A percentile compares a stretch with the other conserved stretches of the same genome.
phyloP scores from a whole-genome alignment of 2,113 vertebrate genomes.

The Boulengeromyrus knoepffleri region DNA sequence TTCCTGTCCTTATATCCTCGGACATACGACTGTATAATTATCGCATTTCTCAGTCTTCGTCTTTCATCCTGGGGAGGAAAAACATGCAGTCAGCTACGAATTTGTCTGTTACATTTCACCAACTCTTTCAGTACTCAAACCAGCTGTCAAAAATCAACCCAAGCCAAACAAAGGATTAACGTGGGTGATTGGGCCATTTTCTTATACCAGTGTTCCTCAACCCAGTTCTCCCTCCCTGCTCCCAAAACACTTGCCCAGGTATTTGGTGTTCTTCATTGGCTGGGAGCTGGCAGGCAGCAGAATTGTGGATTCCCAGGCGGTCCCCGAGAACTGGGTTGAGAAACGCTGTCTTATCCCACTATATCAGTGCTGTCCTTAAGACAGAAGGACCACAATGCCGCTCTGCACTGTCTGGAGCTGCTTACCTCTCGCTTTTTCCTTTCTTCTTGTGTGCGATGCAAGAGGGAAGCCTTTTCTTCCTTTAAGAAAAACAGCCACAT shows the following conservation, averaged over 20 bases:
- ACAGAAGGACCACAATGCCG: background rate
- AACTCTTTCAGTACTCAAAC: background rate
- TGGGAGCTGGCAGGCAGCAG: background rate
- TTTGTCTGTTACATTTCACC: background rate
- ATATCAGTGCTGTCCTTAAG: background rate
- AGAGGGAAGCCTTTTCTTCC: conserved; percentile 94
- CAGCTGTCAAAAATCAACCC: background rate
- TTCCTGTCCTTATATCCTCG: conserved; percentile 89
- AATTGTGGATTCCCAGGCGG: background rate
- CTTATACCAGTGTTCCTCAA: background rate
- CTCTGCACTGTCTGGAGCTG: background rate
- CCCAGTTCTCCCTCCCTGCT: background rate
- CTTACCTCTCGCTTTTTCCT: conserved; percentile 89
- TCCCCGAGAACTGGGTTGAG: background rate
- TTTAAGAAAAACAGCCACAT: conserved; percentile 42
- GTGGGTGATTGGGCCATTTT: background rate
- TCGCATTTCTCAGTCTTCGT: conserved; percentile 86
- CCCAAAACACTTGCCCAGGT: background rate
- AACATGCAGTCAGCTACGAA: background rate
- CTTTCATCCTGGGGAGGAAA: conserved; percentile 75
- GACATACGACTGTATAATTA: conserved; percentile 94
- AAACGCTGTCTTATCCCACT: background rate
- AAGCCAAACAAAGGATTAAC: background rate
- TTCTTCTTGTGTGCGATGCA: conserved; percentile 96
- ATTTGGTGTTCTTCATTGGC: background rate